These are phyloP conservation scores for Heliconius ismenius DNA, from an alignment of 2,888 invertebrate species.

Conservation along the genomic window DNA sequence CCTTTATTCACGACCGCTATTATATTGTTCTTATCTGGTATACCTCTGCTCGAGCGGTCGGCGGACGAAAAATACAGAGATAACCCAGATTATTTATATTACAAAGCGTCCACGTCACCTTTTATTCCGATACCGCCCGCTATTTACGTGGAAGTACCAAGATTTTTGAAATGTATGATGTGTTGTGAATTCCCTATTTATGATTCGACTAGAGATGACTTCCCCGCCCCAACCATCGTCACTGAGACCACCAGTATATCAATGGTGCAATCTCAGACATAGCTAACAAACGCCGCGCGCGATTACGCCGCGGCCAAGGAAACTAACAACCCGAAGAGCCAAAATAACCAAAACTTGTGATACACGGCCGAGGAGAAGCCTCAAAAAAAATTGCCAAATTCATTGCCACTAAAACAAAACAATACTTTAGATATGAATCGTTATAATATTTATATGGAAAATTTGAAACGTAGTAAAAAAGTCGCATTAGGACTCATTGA, in stretches of 20 bases:
- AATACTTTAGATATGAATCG: conserved; percentile 75
- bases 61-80: conserved; percentile 94
- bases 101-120: conserved; percentile 94
- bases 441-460: conserved; percentile 75
- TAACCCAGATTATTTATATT: conserved; percentile 92
- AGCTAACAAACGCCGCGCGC: conserved; percentile 83
- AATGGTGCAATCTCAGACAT: conserved; percentile 86
- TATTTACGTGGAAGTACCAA: conserved; percentile 93
- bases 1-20: conserved; percentile 93
- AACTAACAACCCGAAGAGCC: conserved; percentile 55
- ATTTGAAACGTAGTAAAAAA: conserved; percentile 66
- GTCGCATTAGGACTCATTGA: conserved; percentile 72
- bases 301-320: conserved; percentile 71
- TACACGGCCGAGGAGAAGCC: conserved; percentile 72
- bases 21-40: conserved; percentile 94
- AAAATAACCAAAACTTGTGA: conserved; percentile 73
- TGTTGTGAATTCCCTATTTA: conserved; percentile 96
- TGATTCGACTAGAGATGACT: conserved; percentile 86
- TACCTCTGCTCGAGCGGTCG: conserved; percentile 92
- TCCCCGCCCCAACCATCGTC: conserved; percentile 82
- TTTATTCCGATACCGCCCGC: conserved; percentile 93
- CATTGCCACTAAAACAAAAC: conserved; percentile 74
- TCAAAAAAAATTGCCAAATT: conserved; percentile 71
- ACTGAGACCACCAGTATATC: conserved; percentile 87
- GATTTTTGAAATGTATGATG: conserved; percentile 89